Evolutionary conservation across 35 echinoderm and acorn worm genomes (phyloP), one percentile per base, ranked within the genome.

Genomic region (Hemicentrotus pulcherrimus): DNA sequence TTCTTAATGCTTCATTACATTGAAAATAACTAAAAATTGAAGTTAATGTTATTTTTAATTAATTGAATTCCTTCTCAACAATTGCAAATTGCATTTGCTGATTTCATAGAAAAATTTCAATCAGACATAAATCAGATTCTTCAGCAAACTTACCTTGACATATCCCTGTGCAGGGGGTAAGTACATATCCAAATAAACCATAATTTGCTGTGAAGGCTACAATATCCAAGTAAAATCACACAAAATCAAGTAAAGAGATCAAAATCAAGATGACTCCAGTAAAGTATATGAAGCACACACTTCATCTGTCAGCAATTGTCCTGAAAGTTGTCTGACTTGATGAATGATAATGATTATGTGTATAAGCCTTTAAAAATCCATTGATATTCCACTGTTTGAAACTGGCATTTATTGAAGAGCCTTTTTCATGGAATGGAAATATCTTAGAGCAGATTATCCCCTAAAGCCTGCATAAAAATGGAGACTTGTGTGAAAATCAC

Each of bases 101-200:
- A 59, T 59, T 59, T 59, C 52, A 59, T 10, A 59, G 65, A 78
- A 78, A 78, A 15, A n/a, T 78, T 7, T 78, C 65, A 78, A 78
- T 55, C 50, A 55, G 50, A 55, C 50, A 2, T 55, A 14, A 13
- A 12, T 55, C 15, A 11, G 9, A 55, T 11, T 15, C 10, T 55
- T 55, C 50, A 14, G 12, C 65, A 28, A 24, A 78, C 65, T 22
- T 90, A 90, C 88, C 88, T 90, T 90, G 12, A 90, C 31, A 41
- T 90, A 35, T 45, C 88, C 88, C 88, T 90, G 88, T 18, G 88
- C 32, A 18, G 88, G 88, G 32, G 88, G 88, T 47, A 90, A 19
- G 19, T 90, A 90, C 32, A 47, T 90, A 90, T 90, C 88, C 32
- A 90, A 47, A 47, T 45, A 90, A 35, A 90, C 88, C 88, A 90